Evolutionary conservation across 1,140 invertebrate genomes (phyloP), one percentile per base, ranked within the genome.

Genomic region (Bombus polaris): DNA sequence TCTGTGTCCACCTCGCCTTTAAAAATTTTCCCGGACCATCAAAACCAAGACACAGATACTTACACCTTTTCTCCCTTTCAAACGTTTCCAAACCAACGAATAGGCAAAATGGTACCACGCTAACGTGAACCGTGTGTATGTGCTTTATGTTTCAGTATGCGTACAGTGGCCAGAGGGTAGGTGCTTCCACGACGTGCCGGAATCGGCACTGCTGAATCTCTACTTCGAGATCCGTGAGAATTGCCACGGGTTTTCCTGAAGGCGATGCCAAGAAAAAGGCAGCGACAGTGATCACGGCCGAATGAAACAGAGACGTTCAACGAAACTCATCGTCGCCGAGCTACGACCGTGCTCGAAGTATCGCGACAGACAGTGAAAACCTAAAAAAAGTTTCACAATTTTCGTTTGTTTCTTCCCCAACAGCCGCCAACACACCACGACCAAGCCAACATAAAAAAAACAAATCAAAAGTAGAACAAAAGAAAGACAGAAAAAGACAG

Each of bases 141-240:
- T 44, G 8, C 79, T 25, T 93, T 93, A 83, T 97, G 96, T 97
- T 97, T 93, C 97, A 97, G 97, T 98, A 94, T 98, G 97, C 96
- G 97, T 98, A 94, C 97, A 98, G 95, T 98, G 97, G 97, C 97
- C 97, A 91, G 97, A 98, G 97, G 97, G 97, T 97, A 97, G 97
- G 97, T 95, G 94, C 91, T 94, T 94, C 93, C 94, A 95, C 91
- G 93, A 94, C 89, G 93, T 94, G 91, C 92, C 93, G 68, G 93
- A 94, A 90, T 93, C 94, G 93, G 93, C 94, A 93, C 85, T 95
- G 84, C 90, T 94, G 92, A 94, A 93, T 93, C 93, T 95, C 91
- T 95, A 93, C 91, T 94, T 92, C 81, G 93, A 94, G 92, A 93
- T 95, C 87, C 92, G 92, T 87, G 92, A 95, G 84, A 95, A 94